Base-by-base conservation (phyloP, 2,113 vertebrate species). In the Platycercus adscitus region DNA sequence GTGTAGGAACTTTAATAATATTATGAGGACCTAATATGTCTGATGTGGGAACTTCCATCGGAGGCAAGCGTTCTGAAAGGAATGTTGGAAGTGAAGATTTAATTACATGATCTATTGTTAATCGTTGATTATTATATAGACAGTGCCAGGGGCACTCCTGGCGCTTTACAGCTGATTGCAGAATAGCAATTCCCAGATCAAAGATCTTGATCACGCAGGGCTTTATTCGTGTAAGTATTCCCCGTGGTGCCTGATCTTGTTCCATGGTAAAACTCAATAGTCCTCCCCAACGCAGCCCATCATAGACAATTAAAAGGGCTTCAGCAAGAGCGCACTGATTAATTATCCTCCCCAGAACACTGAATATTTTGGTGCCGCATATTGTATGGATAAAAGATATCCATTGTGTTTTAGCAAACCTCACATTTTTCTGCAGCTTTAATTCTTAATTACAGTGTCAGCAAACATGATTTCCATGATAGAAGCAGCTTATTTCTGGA, bases 61-160 rank as follows among this genome's bases (percentile, higher is more conserved):
- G 83, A 96, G 75, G 77, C 91, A 96, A 91, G 80, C 93, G 79
- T 95, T 84, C 76, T 53, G 80, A 85, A 91, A 96, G 90, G 77
- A 93, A 95, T 91, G 77, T 91, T 96, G 3, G 6, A 96, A 96
- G 88, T 72, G 77, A 89, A 82, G 56, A 92, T 95, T 95, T 97
- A 96, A 94, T 97, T 91, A 96, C 86, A 87, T 93, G 77, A 96
- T 96, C 96, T 97, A 95, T 96, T 96, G 83, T 79, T 94, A 94
- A 94, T 92, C 56, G 1, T 96, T 95, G 90, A 94, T 96, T 93
- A 96, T 95, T 94, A 88, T 87, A 96, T 92, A 85, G 82, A 76
- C 89, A 70, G 84, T 95, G 93, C 95, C 93, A 95, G 87, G 43
- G 94, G 89, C 96, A 82, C 79, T 95, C 87, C 94, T 96, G 94